Evolutionary conservation across 1,140 invertebrate species (phyloP).

Genomic region (Maniola jurtina): DNA sequence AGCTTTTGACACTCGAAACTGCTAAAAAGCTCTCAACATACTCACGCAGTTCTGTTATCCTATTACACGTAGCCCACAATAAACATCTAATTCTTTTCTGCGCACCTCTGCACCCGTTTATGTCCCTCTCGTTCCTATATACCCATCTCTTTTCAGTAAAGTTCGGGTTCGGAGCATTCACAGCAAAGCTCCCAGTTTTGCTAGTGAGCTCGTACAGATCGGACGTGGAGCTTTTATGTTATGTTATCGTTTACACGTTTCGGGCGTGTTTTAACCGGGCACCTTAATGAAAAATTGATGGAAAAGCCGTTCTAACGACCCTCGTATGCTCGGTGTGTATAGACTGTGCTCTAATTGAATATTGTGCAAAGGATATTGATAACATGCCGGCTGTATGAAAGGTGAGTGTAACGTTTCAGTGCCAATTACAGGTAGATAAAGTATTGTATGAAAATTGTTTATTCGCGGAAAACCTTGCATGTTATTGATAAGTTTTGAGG

Average conservation of each 20-base stretch:
- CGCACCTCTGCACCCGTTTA: slow-evolving; percentile 67
- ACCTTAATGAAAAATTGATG: slow-evolving; percentile 68
- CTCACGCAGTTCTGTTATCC: slow-evolving; percentile 64
- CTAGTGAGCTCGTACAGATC: slow-evolving; percentile 48
- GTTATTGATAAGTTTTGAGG: neutral
- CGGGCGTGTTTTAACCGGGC: slow-evolving; percentile 59
- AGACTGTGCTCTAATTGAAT: slow-evolving; percentile 54
- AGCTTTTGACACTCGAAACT: slow-evolving; percentile 43
- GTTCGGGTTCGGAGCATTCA: slow-evolving; percentile 54
- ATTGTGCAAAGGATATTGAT: slow-evolving; percentile 49
- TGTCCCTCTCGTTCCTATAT: slow-evolving; percentile 42
- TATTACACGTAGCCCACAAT: slow-evolving; percentile 72
- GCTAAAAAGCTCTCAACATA: slow-evolving; percentile 50
- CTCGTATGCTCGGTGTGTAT: slow-evolving; percentile 34
- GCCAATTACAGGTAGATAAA: slow-evolving; percentile 22
- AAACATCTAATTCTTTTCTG: slow-evolving; percentile 77
- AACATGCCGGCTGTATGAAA: slow-evolving; percentile 43
- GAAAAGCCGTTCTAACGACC: slow-evolving; percentile 53
- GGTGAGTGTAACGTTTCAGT: slow-evolving; percentile 45
- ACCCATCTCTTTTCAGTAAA: slow-evolving; percentile 42
- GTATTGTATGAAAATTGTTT: neutral
- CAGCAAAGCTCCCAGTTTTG: slow-evolving; percentile 68
- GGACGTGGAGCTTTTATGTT: slow-evolving; percentile 41
- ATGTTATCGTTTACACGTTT: slow-evolving; percentile 37
- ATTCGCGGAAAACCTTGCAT: neutral